These are phyloP conservation scores for Notodonta ziczac DNA, from an alignment of 2,888 invertebrate species.

Conservation along the genomic window DNA sequence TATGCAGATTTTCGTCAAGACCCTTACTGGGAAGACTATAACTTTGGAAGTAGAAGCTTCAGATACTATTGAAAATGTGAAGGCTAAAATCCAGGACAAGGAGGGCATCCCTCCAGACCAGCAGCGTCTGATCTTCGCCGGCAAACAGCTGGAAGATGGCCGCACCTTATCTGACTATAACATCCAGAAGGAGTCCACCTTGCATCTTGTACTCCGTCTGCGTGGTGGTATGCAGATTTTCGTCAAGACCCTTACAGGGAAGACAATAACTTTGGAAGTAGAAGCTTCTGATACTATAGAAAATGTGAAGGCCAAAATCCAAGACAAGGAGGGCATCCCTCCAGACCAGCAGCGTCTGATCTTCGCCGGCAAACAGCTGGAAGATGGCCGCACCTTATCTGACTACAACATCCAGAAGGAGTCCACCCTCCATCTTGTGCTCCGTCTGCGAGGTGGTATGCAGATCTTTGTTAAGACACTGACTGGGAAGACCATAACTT, in stretches of 20 bases:
- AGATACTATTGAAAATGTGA: constrained; percentile 69
- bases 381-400: constrained; percentile 69
- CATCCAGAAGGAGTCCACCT: constrained; percentile 69
- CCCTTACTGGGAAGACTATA: constrained; percentile 59
- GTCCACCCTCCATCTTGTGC: constrained; percentile 65
- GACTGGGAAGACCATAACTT: constrained; percentile 64
- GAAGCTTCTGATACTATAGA: constrained; percentile 70
- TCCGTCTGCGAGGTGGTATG: constrained; percentile 70
- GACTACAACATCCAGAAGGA: constrained; percentile 75
- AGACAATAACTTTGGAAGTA: constrained; percentile 69
- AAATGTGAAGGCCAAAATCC: constrained; percentile 72
- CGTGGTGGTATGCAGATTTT: constrained; percentile 74
- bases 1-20: constrained; percentile 62
- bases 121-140: constrained; percentile 67
- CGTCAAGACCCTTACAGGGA: constrained; percentile 68
- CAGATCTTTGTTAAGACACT: constrained; percentile 68
- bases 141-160: constrained; percentile 67
- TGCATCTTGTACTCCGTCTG: constrained; percentile 63
- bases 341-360: constrained; percentile 71
- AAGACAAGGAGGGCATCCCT: constrained; percentile 72
- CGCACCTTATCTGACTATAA: constrained; percentile 68
- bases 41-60: constrained; percentile 67
- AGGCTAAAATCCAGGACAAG: constrained; percentile 70
- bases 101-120: constrained; percentile 72
- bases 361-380: constrained; percentile 70